phyloP scores from a whole-genome alignment of 2,113 vertebrate genomes.

The Orthonyx spaldingii region DNA sequence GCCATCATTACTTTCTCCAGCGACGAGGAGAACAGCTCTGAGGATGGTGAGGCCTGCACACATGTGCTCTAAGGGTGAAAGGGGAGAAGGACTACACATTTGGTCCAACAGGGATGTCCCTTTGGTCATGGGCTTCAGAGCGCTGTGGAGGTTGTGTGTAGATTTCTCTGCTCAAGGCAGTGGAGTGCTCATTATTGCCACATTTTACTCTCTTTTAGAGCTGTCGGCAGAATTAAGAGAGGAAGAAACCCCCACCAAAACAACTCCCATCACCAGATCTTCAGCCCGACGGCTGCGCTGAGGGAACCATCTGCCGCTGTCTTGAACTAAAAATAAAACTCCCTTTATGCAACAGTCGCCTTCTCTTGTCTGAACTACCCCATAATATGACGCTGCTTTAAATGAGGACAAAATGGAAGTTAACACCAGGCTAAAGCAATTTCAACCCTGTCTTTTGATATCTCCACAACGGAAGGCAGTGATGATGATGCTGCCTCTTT shows the following conservation, averaged over 20 bases:
- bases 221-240: constrained; percentile 80
- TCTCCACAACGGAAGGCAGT: background rate
- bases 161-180: background rate
- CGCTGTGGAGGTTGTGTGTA: background rate
- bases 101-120: background rate
- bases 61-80: background rate
- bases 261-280: constrained; percentile 85
- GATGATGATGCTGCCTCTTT: background rate
- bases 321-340: constrained; percentile 36
- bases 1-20: constrained; percentile 82
- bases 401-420: background rate
- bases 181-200: background rate
- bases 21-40: constrained; percentile 77
- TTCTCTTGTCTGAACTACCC: background rate
- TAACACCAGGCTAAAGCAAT: background rate
- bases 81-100: background rate
- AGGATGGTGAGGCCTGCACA: background rate
- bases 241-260: constrained; percentile 88
- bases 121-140: background rate
- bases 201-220: constrained; percentile 17
- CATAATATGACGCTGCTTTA: background rate
- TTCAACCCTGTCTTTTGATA: background rate
- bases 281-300: constrained; percentile 61
- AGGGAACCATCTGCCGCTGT: constrained; percentile 45
- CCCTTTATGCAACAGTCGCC: background rate